Conservation (phyloP, 2,797 vertebrate genomes). For the Galagoides demidoff region DNA sequence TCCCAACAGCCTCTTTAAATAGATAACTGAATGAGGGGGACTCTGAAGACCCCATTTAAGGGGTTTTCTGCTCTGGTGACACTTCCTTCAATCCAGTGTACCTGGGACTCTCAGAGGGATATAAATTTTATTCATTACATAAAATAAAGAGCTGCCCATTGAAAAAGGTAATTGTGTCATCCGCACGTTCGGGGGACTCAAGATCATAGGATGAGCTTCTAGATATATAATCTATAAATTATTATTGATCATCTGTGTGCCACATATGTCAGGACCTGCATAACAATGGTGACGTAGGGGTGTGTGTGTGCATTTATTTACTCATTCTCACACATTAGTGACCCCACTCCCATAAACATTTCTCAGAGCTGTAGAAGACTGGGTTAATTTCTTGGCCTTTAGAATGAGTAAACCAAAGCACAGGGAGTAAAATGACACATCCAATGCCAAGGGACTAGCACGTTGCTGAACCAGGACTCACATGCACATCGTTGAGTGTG, state of each 20-base stretch:
- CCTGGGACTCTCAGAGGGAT: neutral
- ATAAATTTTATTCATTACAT: neutral
- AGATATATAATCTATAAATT: neutral
- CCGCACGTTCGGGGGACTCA: neutral
- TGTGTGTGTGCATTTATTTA: neutral
- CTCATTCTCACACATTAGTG: neutral
- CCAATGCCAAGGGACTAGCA: neutral
- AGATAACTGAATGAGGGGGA: neutral
- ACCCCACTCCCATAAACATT: slow-evolving; percentile 6
- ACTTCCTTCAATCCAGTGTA: neutral
- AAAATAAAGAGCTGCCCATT: neutral
- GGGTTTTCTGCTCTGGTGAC: neutral
- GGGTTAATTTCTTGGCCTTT: neutral
- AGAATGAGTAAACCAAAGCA: neutral
- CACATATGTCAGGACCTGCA: neutral
- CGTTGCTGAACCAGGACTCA: neutral
- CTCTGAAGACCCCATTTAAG: neutral
- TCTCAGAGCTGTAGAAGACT: neutral
- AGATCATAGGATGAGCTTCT: neutral
- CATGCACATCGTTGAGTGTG: neutral
- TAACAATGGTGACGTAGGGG: neutral
- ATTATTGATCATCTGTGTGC: neutral
- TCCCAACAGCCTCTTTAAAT: neutral
- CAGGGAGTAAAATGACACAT: neutral
- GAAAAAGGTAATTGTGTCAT: slow-evolving; percentile 32